Percentiles rank a stretch among this genome's conserved stretches.
Conservation (phyloP, 1,140 invertebrate species). For the Nasonia vitripennis region DNA sequence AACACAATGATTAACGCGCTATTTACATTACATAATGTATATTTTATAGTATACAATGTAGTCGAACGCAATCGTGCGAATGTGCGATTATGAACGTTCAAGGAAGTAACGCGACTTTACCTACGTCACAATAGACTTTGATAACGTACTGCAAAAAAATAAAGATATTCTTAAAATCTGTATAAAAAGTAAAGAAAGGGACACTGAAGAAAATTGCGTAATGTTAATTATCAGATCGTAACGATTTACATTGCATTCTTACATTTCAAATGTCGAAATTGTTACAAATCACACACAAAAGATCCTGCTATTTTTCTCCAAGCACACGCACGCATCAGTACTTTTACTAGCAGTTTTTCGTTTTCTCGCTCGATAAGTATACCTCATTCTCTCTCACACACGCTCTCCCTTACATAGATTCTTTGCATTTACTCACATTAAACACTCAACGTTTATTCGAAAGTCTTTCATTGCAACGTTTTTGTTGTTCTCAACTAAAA, state of each 20-base stretch:
- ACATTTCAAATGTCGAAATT: neutral
- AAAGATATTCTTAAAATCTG: conserved; percentile 37
- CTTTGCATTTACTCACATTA: conserved; percentile 1
- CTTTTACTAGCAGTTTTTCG: conserved; percentile 39
- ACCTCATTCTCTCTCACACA: too few relatives aligned
- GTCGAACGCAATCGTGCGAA: conserved; percentile 51
- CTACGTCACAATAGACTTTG: conserved; percentile 41
- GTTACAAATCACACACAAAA: conserved; percentile 15
- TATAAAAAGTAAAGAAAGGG: conserved; percentile 50
- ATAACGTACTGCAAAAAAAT: conserved; percentile 42
- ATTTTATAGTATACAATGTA: conserved; percentile 50
- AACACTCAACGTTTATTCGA: conserved; percentile 21
- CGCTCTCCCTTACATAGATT: neutral
- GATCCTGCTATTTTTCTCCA: conserved; percentile 22
- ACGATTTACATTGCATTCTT: conserved; percentile 38
- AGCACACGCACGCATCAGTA: conserved; percentile 27
- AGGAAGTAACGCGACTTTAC: conserved; percentile 53
- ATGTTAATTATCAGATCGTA: conserved; percentile 45
- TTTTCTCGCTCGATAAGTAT: conserved; percentile 20
- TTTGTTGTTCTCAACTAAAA: conserved; percentile 21
- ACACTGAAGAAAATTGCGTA: conserved; percentile 38
- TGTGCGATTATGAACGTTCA: conserved; percentile 53
- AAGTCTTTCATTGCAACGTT: conserved; percentile 24
- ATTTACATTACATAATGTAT: conserved; percentile 55
- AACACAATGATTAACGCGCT: conserved; percentile 69